Evolutionary conservation across 2,797 vertebrate species (phyloP).

Genomic region (Molossus molossus): DNA sequence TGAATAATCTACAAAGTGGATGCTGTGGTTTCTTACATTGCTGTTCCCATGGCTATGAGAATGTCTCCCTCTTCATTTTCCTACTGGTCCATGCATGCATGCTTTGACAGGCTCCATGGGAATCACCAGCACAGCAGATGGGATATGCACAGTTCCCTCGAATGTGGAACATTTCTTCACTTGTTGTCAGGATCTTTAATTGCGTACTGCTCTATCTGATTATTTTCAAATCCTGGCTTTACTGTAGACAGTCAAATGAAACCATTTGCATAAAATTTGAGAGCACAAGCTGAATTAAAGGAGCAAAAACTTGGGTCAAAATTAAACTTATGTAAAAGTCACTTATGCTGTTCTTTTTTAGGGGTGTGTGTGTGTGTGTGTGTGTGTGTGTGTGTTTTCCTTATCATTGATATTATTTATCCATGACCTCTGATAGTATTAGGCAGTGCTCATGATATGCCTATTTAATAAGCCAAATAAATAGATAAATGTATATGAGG

Average conservation of each 20-base stretch:
- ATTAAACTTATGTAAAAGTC: slow-evolving; percentile 78
- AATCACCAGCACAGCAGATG: slow-evolving; percentile 88
- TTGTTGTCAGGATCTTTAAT: slow-evolving; percentile 87
- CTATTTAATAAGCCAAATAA: slow-evolving; percentile 15
- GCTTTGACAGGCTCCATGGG: slow-evolving; percentile 86
- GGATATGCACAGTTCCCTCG: slow-evolving; percentile 86
- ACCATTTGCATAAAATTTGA: slow-evolving; percentile 83
- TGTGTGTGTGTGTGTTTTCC: background rate
- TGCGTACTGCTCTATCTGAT: slow-evolving; percentile 87
- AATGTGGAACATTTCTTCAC: slow-evolving; percentile 87
- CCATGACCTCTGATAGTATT: slow-evolving; percentile 46
- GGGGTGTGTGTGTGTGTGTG: no score
- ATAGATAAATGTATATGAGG: background rate
- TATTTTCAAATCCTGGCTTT: slow-evolving; percentile 86
- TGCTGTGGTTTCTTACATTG: slow-evolving; percentile 35
- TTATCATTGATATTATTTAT: slow-evolving; percentile 40
- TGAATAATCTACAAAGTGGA: slow-evolving; percentile 9
- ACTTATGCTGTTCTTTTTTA: background rate
- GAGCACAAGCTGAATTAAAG: slow-evolving; percentile 82
- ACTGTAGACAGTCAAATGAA: slow-evolving; percentile 80
- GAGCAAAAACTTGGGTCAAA: slow-evolving; percentile 82
- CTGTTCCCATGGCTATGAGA: background rate
- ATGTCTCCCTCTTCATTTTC: slow-evolving; percentile 58
- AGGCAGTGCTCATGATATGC: background rate
- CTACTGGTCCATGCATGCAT: slow-evolving; percentile 49